Conservation (phyloP, 2,888 invertebrate genomes). For the Cryptocephalus primarius region DNA sequence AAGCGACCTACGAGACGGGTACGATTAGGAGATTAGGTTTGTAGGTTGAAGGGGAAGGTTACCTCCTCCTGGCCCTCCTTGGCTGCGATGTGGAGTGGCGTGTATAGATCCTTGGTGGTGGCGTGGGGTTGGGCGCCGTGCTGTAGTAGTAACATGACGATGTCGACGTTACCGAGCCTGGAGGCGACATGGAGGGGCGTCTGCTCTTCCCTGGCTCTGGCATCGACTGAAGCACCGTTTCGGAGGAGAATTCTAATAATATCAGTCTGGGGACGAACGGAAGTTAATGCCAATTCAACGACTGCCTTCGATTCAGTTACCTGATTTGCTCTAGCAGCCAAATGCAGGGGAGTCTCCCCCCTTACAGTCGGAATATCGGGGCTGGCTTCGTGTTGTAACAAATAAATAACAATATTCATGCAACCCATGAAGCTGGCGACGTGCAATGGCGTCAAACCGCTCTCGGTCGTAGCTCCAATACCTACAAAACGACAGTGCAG, state of each 20-base stretch:
- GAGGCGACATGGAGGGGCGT: slow-evolving; percentile 95
- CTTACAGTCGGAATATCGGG: slow-evolving; percentile 92
- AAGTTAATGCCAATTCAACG: not conserved
- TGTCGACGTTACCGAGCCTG: slow-evolving; percentile 90
- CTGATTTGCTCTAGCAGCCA: slow-evolving; percentile 95
- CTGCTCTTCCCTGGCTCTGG: slow-evolving; percentile 75
- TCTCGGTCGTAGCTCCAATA: slow-evolving; percentile 60
- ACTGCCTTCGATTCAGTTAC: slow-evolving; percentile 14
- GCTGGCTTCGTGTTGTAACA: slow-evolving; percentile 87
- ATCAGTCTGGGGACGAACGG: slow-evolving; percentile 55
- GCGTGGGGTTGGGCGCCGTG: slow-evolving; percentile 86
- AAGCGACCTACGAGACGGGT: slow-evolving; percentile 53
- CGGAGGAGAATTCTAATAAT: slow-evolving; percentile 89
- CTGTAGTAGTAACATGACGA: slow-evolving; percentile 85
- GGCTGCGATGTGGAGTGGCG: slow-evolving; percentile 92
- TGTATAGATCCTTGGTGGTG: slow-evolving; percentile 89
- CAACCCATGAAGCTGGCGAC: slow-evolving; percentile 99
- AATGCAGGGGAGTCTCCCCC: slow-evolving; percentile 92
- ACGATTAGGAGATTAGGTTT: not conserved
- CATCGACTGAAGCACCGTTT: slow-evolving; percentile 73
- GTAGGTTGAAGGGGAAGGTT: slow-evolving; percentile 1
- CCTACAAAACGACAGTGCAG: slow-evolving; percentile 28
- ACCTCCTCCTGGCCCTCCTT: slow-evolving; percentile 90
- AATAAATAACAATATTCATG: slow-evolving; percentile 95
- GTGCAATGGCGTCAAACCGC: slow-evolving; percentile 90